Evolutionary conservation across 2,888 invertebrate species (phyloP).

Genomic region (Chrysopilus asiliformis): DNA sequence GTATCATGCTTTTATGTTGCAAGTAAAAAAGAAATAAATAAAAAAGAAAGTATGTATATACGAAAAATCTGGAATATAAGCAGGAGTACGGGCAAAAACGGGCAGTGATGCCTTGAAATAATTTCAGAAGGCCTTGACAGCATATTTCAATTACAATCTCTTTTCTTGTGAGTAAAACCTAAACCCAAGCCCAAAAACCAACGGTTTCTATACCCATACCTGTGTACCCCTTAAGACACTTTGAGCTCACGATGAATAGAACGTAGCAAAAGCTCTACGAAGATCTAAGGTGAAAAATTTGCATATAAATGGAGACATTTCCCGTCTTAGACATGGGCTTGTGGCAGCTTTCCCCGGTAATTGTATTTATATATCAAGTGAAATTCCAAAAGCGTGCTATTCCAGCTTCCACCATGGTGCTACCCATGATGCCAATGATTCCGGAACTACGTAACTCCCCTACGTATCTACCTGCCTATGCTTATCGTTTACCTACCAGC

Average conservation of each 20-base stretch:
- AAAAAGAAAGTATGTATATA: too few relatives aligned
- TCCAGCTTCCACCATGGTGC: too few relatives aligned
- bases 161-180: not conserved
- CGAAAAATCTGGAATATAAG: too few relatives aligned
- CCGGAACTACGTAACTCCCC: too few relatives aligned
- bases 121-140: slow-evolving; percentile 6
- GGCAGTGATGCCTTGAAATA: slow-evolving; percentile 7
- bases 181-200: not conserved
- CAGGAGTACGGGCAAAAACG: too few relatives aligned
- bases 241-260: slow-evolving; percentile 8
- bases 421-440: too few relatives aligned
- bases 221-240: not conserved
- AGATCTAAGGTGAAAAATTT: slow-evolving; percentile 10
- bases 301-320: slow-evolving; percentile 11
- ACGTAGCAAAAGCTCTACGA: slow-evolving; percentile 5
- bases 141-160: slow-evolving; percentile 8
- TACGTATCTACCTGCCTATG: too few relatives aligned
- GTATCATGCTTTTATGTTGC: too few relatives aligned
- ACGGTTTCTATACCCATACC: not conserved
- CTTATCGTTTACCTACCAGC: too few relatives aligned
- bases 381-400: slow-evolving; percentile 4
- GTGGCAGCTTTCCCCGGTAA: slow-evolving; percentile 5
- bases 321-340: slow-evolving; percentile 7
- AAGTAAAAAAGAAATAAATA: too few relatives aligned
- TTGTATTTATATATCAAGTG: slow-evolving; percentile 8